These are phyloP conservation scores for Drosophila tristis DNA, from an alignment of 1,140 invertebrate species.

Conservation along the genomic window DNA sequence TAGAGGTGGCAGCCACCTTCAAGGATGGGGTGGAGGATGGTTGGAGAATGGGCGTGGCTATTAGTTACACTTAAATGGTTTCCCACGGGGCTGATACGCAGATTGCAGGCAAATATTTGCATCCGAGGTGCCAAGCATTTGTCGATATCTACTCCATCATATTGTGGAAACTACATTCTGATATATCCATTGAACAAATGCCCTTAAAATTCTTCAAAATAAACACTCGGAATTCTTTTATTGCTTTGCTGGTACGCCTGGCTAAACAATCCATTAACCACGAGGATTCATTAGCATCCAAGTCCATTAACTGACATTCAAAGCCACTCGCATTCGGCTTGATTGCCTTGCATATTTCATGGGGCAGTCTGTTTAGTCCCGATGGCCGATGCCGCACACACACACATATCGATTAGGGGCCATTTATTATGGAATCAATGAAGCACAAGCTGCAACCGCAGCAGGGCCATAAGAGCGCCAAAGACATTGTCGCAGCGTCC, in stretches of 20 bases:
- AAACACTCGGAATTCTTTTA: not conserved
- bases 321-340: conserved; percentile 18
- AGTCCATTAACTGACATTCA: conserved; percentile 39
- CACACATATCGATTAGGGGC: conserved; percentile 38
- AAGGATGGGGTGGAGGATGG: not conserved
- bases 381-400: conserved; percentile 14
- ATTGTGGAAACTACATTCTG: no score
- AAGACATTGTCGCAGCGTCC: conserved; percentile 30
- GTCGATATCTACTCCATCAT: no score
- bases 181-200: no score
- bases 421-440: conserved; percentile 57
- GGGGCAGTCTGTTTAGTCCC: conserved; percentile 32
- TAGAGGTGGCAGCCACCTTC: not conserved
- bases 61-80: not conserved
- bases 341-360: conserved; percentile 50
- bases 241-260: not conserved
- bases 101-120: no score
- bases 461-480: conserved; percentile 11
- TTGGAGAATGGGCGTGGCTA: conserved; percentile 17
- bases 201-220: not conserved
- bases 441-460: conserved; percentile 37
- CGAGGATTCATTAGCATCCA: not conserved
- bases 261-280: conserved; percentile 27
- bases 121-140: no score
- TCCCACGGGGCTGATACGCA: not conserved